Evolutionary conservation across 1,140 invertebrate species (phyloP), one percentile per base, ranked within the genome.

Genomic region (Drosophila nikananu): DNA sequence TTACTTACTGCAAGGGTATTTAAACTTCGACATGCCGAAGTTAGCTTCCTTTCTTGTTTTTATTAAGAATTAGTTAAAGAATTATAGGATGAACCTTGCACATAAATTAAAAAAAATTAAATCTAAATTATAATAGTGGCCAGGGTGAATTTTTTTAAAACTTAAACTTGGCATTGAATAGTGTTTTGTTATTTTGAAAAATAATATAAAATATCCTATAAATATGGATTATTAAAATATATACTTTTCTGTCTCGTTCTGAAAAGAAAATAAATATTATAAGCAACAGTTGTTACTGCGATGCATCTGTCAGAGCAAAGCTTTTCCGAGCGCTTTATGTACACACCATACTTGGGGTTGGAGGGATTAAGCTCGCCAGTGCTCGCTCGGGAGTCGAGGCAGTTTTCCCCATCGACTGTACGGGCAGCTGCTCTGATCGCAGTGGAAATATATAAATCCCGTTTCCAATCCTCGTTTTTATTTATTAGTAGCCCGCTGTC

Each of bases 251-350:
- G 5, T 46, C 10, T 2, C 17, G 9, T 48, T 30, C 25, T 3
- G 9, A 32, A 12, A 19, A 4, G 15, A 57, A 57, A 17, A 44
- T 21, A 51, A 68, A 57, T 51, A 51, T 19, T 44, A 42, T 42
- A 66, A 65, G 61, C 74, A 77, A 77, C 70, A 76, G 74, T 76
- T 76, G 74, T 65, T 66, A 51, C 60, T 77, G 37, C 37, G 37
- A 63, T 48, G 37, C 60, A 58, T 30, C 72, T 77, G 72, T 66
- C 71, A 74, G 63, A 66, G 13, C 10, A 1, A 46, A 86, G 83
- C 83, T 86, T 86, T 86, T 21, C 63, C 32, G n/a, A 54, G 25
- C 51, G 37, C 73, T 76, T 75, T 76, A 44, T 66, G 66, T 74
- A 46, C 41, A 64, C 30, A 52, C 32, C 42, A 37, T 59, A 12